A percentile compares a stretch with the other conserved stretches of the same genome.
Evolutionary conservation across 2,888 invertebrate genomes (phyloP).

Genomic region (Troglohyphantes excavatus): DNA sequence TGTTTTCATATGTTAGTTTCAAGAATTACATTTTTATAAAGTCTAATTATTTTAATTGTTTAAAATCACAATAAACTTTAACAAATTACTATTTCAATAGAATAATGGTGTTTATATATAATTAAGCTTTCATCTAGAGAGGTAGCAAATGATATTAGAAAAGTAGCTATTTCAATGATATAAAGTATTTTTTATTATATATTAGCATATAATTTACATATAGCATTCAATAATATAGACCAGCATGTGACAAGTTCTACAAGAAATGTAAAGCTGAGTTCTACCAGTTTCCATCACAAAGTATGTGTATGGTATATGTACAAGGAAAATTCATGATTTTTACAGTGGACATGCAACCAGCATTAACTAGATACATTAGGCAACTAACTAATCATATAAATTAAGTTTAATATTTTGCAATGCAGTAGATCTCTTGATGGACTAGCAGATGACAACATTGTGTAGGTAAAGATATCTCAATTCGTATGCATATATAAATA

Average conservation of each 20-base stretch:
- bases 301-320: slow-evolving; percentile 37
- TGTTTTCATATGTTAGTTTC: too few species aligned
- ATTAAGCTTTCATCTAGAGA: too few species aligned
- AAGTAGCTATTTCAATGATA: slow-evolving; percentile 19
- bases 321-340: slow-evolving; percentile 34
- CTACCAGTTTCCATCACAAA: slow-evolving; percentile 4
- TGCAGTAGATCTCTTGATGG: slow-evolving; percentile 14
- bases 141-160: too few species aligned
- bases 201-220: slow-evolving; percentile 49
- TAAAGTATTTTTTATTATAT: slow-evolving; percentile 49
- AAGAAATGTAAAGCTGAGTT: slow-evolving; percentile 34
- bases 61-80: too few species aligned
- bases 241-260: slow-evolving; percentile 48
- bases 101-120: too few species aligned
- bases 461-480: background rate
- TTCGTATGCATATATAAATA: slow-evolving; percentile 7
- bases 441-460: slow-evolving; percentile 44
- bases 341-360: slow-evolving; percentile 52
- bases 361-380: slow-evolving; percentile 70
- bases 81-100: too few species aligned
- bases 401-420: slow-evolving; percentile 22
- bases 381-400: slow-evolving; percentile 74
- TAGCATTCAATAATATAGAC: slow-evolving; percentile 22
- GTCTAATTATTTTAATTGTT: too few species aligned
- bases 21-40: too few species aligned